Evolutionary conservation across 2,888 invertebrate genomes (phyloP).

Genomic region (Xestia rhomboidea): DNA sequence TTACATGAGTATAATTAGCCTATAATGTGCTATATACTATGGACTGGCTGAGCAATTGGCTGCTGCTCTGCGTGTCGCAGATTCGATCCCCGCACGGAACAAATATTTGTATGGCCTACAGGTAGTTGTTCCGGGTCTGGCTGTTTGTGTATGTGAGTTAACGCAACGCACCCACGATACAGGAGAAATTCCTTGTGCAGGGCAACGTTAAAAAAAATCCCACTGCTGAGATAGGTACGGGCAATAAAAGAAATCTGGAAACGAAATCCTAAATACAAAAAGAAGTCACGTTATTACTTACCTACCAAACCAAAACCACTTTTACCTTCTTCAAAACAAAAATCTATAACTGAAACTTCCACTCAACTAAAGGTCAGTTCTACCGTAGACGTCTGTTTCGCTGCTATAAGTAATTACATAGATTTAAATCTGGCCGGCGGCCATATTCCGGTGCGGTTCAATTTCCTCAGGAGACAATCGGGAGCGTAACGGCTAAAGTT

Average conservation of each 20-base stretch:
- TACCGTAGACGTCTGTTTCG: slow-evolving; percentile 29
- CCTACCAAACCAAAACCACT: neutral
- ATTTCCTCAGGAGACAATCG: slow-evolving; percentile 68
- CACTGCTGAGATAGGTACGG: neutral
- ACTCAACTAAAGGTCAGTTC: slow-evolving; percentile 40
- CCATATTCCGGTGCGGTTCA: slow-evolving; percentile 62
- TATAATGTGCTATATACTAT: too few relatives aligned
- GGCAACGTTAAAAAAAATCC: too few relatives aligned
- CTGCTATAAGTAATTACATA: slow-evolving; percentile 66
- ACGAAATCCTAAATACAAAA: neutral
- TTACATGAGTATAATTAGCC: too few relatives aligned
- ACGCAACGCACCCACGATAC: neutral
- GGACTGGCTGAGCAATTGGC: too few relatives aligned
- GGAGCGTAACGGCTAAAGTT: slow-evolving; percentile 65
- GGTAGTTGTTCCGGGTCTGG: neutral
- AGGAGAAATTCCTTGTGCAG: neutral
- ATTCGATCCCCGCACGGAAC: neutral
- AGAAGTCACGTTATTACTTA: neutral
- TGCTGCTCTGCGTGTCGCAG: neutral
- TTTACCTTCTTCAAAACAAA: neutral
- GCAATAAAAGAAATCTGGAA: neutral
- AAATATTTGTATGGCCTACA: neutral
- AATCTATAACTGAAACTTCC: slow-evolving; percentile 22
- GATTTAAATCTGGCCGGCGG: slow-evolving; percentile 65
- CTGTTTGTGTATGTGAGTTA: neutral